Base-by-base conservation (phyloP, 2,888 invertebrate genomes). In the Dasysyrphus albostriatus region DNA sequence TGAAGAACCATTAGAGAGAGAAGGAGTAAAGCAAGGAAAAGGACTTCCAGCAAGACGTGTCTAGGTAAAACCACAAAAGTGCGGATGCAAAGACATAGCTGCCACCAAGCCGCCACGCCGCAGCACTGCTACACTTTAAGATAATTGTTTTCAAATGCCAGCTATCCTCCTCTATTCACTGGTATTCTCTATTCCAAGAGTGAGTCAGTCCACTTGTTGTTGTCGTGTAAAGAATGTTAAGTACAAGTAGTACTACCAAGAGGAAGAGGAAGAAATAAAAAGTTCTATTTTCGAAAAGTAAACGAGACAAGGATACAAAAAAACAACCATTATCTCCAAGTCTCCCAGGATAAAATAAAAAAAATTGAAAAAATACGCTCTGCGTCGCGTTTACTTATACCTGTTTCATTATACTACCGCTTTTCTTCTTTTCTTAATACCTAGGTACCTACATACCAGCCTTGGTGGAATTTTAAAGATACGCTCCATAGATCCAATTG, bases 381-480 rank as follows among this genome's bases (percentile, higher is more conserved):
- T 16, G 16, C 37, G n/a, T 49, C 49, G 72, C 67, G 47, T 76
- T 76, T 80, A 84, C 72, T 76, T 80, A 6, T 32, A 84, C 76
- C 84, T 84, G 72, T 72, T 80, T 84, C 80, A 84, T 80, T 80
- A 76, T 76, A 49, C 42, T 69, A 75, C 56, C 70, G 63, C 83
- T 42, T 24, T 8, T 56, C 3, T 37, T 24, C 24, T 24, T 24
- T 24, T 24, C 24, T 24, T 24, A 24, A 3, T 34, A n/a, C n/a
- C n/a, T n/a, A n/a, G n/a, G n/a, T n/a, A n/a, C n/a, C n/a, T n/a
- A 2, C 19, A 6, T 37, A 0, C 4, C 7, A 59, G 12, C 19
- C 39, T 61, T 42, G 14, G 61, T 61, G 39, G 24, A 61, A 61
- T 42, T 61, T 61, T 42, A 19, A 37, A 61, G 19, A 24, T 56